Evolutionary conservation across 1,140 invertebrate genomes (phyloP).

Genomic region (Eciton burchellii): DNA sequence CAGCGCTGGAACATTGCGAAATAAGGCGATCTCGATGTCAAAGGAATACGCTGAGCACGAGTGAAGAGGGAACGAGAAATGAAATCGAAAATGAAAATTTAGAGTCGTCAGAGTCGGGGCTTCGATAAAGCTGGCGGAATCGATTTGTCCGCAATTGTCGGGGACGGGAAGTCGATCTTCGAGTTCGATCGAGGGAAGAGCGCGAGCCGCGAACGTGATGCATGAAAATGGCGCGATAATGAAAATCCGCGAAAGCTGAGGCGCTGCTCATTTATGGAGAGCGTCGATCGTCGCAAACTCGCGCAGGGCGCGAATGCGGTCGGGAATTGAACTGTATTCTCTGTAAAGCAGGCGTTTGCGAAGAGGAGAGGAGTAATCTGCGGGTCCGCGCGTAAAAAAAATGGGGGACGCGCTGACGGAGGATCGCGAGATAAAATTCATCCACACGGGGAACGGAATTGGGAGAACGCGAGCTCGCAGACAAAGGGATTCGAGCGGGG

Average conservation of each 20-base stretch:
- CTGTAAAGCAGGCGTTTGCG: too few relatives aligned
- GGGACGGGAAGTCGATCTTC: constrained; percentile 29
- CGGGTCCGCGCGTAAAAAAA: neutral
- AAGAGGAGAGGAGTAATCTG: neutral
- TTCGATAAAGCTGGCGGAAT: constrained; percentile 3
- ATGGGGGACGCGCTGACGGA: constrained; percentile 10
- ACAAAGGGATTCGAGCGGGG: constrained; percentile 26
- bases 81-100: constrained; percentile 57
- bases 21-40: constrained; percentile 23
- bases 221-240: neutral
- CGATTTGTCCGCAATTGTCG: neutral
- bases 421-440: constrained; percentile 3
- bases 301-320: too few relatives aligned
- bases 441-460: neutral
- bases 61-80: neutral
- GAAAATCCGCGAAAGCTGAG: neutral
- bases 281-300: too few relatives aligned
- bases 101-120: constrained; percentile 13
- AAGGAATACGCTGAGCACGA: constrained; percentile 25
- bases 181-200: neutral
- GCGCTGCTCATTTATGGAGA: too few relatives aligned
- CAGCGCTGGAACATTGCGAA: constrained; percentile 16
- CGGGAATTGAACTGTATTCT: too few relatives aligned
- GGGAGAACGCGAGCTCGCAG: neutral
- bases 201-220: neutral